Evolutionary conservation across 2,797 vertebrate species (phyloP).

Genomic region (Gymnothorax javanicus): DNA sequence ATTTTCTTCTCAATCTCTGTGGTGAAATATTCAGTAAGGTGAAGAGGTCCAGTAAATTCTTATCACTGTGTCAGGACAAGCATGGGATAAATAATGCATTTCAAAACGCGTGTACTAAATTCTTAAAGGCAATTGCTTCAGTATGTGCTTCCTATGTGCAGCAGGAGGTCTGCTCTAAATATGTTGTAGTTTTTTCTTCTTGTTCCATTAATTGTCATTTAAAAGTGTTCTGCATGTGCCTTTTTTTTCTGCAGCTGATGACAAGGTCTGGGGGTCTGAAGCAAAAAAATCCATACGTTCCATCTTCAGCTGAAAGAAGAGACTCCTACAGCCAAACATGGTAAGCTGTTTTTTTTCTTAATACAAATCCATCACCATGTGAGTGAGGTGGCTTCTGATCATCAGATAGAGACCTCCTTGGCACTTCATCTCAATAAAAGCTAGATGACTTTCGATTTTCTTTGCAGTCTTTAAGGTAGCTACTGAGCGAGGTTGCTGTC

Average conservation of each 20-base stretch:
- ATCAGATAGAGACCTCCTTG: slow-evolving; percentile 7
- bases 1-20: slow-evolving; percentile 58
- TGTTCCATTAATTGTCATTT: background rate
- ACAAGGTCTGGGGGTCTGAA: slow-evolving; percentile 63
- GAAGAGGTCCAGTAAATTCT: slow-evolving; percentile 58
- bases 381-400: slow-evolving; percentile 3
- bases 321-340: slow-evolving; percentile 67
- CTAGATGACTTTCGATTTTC: slow-evolving; percentile 6
- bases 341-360: slow-evolving; percentile 51
- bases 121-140: slow-evolving; percentile 58
- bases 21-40: slow-evolving; percentile 63
- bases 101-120: slow-evolving; percentile 61
- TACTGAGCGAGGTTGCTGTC: background rate
- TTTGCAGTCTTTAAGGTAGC: background rate
- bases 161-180: slow-evolving; percentile 42
- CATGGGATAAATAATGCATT: slow-evolving; percentile 68
- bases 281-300: slow-evolving; percentile 59
- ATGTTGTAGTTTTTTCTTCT: slow-evolving; percentile 31
- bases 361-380: slow-evolving; percentile 35
- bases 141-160: slow-evolving; percentile 36
- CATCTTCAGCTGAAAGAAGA: slow-evolving; percentile 63
- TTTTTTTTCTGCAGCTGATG: slow-evolving; percentile 68
- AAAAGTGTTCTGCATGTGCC: slow-evolving; percentile 37
- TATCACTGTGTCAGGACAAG: slow-evolving; percentile 58
- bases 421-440: slow-evolving; percentile 21